Conservation (phyloP, 2,797 vertebrate species). For the Coilia nasus region DNA sequence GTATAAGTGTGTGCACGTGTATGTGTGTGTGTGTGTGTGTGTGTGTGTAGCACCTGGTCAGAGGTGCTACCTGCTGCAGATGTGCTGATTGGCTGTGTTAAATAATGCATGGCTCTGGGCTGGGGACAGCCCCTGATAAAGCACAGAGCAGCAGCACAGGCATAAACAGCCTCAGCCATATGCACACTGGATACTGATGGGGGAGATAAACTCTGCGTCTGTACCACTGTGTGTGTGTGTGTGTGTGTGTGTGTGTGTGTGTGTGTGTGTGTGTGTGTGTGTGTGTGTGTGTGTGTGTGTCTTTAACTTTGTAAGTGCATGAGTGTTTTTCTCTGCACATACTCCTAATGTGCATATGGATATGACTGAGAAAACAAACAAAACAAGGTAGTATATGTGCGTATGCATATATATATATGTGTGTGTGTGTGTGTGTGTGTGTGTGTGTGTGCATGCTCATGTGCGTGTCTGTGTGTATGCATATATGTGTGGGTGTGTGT, state of each 20-base stretch:
- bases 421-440: conserved; percentile 33
- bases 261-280: conserved; percentile 44
- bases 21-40: conserved; percentile 39
- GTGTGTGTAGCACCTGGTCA: conserved; percentile 57
- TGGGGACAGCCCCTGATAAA: conserved; percentile 80
- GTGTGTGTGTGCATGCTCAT: conserved; percentile 30
- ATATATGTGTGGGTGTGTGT: conserved; percentile 9
- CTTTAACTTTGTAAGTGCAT: conserved; percentile 33
- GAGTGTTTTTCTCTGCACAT: conserved; percentile 31
- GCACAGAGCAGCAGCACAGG: conserved; percentile 75
- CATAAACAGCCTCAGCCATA: conserved; percentile 82
- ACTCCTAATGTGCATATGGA: conserved; percentile 24
- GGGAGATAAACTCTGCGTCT: conserved; percentile 73
- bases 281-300: conserved; percentile 24
- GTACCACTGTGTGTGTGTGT: conserved; percentile 50
- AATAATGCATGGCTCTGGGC: conserved; percentile 81
- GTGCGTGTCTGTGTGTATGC: conserved; percentile 52
- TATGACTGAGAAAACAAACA: neutral
- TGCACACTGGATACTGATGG: conserved; percentile 82
- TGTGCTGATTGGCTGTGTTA: conserved; percentile 71
- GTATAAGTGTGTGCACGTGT: conserved; percentile 41
- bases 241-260: conserved; percentile 47
- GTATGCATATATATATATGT: conserved; percentile 14
- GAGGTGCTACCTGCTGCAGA: conserved; percentile 62
- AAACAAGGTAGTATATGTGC: conserved; percentile 23